Evolutionary conservation across 2,797 vertebrate genomes (phyloP).

Genomic region (Microhierax caerulescens): DNA sequence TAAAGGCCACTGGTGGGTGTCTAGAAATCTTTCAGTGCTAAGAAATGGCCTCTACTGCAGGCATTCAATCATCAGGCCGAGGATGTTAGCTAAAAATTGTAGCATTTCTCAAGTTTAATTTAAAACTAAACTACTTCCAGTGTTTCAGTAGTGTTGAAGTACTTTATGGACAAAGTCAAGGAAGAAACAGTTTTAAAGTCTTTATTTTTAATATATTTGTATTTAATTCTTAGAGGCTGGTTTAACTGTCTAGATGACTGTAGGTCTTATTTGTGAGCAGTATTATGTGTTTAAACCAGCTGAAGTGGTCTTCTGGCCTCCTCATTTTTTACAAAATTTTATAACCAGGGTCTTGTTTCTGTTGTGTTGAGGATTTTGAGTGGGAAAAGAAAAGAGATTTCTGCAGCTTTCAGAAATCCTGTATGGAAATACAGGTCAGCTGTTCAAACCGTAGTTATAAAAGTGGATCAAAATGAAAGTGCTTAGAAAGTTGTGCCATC

Average conservation of each 20-base stretch:
- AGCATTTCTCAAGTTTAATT: neutral
- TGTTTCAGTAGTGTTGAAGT: neutral
- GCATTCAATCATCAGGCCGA: neutral
- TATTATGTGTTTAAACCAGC: neutral
- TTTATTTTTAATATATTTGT: neutral
- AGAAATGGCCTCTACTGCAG: neutral
- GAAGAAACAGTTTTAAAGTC: neutral
- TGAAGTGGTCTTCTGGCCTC: neutral
- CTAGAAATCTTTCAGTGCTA: neutral
- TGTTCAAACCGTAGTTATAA: neutral
- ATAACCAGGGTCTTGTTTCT: neutral
- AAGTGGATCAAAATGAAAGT: neutral
- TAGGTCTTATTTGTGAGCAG: neutral
- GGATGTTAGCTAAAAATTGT: neutral
- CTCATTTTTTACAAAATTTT: neutral
- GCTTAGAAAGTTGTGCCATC: neutral
- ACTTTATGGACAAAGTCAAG: neutral
- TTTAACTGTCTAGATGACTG: neutral
- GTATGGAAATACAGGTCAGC: neutral
- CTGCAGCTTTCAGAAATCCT: neutral
- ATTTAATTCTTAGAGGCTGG: neutral
- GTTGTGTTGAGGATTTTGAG: neutral
- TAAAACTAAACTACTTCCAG: neutral
- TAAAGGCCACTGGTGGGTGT: neutral
- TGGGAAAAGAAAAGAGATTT: neutral